A percentile compares a stretch with the other conserved stretches of the same genome.
These are phyloP conservation scores for Drymodes brunneopygia DNA, from an alignment of 2,113 vertebrate genomes.

Conservation along the genomic window DNA sequence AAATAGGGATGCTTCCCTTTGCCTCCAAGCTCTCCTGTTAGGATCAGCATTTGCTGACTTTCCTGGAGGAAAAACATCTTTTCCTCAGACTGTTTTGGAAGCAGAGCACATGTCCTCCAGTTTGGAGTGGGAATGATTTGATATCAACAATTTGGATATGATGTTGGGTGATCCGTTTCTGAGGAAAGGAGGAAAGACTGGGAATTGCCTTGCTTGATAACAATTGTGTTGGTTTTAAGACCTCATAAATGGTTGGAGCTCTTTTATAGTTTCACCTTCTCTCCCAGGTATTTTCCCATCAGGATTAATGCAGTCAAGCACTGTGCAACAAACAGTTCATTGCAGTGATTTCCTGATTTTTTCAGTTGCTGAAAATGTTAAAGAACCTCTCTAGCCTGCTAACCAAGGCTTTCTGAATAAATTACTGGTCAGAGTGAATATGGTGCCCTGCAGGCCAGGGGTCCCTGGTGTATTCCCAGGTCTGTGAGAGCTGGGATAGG, in stretches of 20 bases:
- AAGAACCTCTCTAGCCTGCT: not conserved
- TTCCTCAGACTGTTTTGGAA: not conserved
- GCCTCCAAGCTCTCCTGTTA: not conserved
- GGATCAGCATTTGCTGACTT: not conserved
- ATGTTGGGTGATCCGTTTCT: not conserved
- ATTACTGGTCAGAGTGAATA: not conserved
- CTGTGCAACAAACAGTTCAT: not conserved
- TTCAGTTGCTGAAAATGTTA: not conserved
- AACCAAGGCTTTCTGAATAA: not conserved
- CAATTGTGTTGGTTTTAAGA: not conserved
- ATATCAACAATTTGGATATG: not conserved
- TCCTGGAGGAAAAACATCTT: not conserved
- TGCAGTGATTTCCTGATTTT: not conserved
- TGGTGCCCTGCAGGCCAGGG: not conserved
- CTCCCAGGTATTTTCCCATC: not conserved
- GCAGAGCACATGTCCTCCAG: not conserved
- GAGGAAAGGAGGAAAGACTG: not conserved
- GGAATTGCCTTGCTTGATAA: not conserved
- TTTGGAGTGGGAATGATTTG: not conserved
- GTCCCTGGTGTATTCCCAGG: not conserved
- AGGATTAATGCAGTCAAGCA: not conserved
- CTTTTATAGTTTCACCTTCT: not conserved
- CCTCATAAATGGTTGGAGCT: not conserved
- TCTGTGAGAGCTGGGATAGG: fast-evolving
- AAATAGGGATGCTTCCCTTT: not conserved